Percentiles rank a stretch among this genome's conserved stretches.
These are phyloP conservation scores for Choloepus hoffmanni DNA, from an alignment of 2,113 vertebrate species.

Conservation along the genomic window DNA sequence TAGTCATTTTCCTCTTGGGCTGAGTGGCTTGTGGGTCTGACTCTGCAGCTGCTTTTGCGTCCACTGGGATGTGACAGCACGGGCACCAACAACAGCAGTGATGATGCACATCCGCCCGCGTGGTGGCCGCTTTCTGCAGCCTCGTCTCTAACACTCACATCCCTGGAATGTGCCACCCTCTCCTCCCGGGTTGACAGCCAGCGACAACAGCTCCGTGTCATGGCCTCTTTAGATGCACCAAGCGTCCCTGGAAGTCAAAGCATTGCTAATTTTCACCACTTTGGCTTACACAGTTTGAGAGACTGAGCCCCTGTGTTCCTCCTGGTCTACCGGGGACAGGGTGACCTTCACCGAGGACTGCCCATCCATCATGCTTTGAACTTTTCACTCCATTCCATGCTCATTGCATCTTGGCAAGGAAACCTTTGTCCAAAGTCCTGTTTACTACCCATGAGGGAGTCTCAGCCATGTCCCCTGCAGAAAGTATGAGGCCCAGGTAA, in stretches of 20 bases:
- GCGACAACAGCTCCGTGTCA: fast-evolving
- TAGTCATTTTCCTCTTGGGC: not conserved
- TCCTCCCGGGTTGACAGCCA: not conserved
- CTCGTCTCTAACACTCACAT: fast-evolving
- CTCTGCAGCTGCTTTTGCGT: not conserved
- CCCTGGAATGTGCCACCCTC: fast-evolving
- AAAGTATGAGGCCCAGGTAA: constrained; percentile 77
- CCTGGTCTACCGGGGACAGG: constrained; percentile 91
- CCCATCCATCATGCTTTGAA: constrained; percentile 98
- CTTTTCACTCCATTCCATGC: constrained; percentile 90
- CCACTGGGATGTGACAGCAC: not conserved
- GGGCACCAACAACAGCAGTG: fast-evolving
- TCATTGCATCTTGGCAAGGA: constrained; percentile 88
- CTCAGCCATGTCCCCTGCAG: constrained; percentile 75
- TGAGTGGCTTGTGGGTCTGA: not conserved
- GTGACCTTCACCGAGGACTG: constrained; percentile 92
- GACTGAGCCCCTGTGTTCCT: constrained; percentile 85
- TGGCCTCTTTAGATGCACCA: not conserved
- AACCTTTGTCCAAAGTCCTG: constrained; percentile 93
- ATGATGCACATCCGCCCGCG: fast-evolving
- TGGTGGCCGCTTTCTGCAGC: fast-evolving
- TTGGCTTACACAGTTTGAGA: constrained; percentile 74
- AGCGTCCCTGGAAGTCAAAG: not conserved
- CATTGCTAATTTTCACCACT: constrained; percentile 78
- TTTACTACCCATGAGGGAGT: constrained; percentile 89